phyloP scores from a whole-genome alignment of 2,113 vertebrate species.

The Rutilus rutilus region DNA sequence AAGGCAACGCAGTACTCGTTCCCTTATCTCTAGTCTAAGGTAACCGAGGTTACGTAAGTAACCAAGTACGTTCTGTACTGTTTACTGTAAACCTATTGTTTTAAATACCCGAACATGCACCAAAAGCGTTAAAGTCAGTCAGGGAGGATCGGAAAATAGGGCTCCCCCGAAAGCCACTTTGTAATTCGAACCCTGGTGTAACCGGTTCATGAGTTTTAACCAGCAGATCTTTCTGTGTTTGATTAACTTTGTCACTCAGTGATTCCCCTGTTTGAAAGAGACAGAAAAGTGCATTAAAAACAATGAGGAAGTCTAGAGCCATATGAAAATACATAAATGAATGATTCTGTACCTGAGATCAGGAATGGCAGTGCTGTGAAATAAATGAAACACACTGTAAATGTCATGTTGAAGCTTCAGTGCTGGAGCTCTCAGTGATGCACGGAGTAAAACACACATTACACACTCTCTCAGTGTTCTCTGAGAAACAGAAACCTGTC shows the following conservation, averaged over 20 bases:
- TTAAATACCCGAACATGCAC: no score
- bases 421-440: not conserved
- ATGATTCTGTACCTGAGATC: not conserved
- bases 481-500: not conserved
- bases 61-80: no score
- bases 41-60: no score
- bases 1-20: no score
- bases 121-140: no score
- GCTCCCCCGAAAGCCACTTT: no score
- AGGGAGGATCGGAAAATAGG: no score
- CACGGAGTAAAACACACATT: not conserved
- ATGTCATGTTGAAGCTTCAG: not conserved
- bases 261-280: slow-evolving; percentile 10
- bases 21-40: no score
- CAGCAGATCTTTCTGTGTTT: slow-evolving; percentile 29
- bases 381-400: not conserved
- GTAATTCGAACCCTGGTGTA: no score
- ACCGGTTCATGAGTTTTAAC: not conserved
- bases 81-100: no score
- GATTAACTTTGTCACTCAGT: slow-evolving; percentile 33
- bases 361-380: not conserved
- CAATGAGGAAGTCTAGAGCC: not conserved
- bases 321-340: not conserved
- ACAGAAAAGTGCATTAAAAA: not conserved
- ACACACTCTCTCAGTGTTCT: not conserved